A percentile compares a stretch with the other conserved stretches of the same genome.
Conservation (phyloP, 2,888 invertebrate species). For the Drosophila helvetica region DNA sequence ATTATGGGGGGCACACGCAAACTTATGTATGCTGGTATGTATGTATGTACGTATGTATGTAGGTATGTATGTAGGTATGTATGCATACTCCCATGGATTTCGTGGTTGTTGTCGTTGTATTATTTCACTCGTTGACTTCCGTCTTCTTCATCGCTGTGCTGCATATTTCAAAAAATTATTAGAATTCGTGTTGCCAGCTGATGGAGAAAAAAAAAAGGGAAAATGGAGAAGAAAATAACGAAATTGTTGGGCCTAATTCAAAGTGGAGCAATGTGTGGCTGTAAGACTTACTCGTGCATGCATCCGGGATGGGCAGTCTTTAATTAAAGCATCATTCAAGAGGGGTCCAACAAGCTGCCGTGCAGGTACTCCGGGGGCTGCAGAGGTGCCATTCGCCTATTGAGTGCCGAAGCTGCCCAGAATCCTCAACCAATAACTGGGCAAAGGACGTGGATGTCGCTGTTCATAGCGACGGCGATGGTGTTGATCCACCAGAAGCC, state of each 20-base stretch:
- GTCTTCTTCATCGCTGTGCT: conserved; percentile 54
- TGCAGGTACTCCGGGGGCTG: no score
- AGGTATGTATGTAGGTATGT: no score
- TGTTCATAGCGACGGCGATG: no score
- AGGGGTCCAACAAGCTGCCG: no score
- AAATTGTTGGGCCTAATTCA: conserved; percentile 51
- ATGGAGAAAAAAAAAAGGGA: not conserved
- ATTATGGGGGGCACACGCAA: no score
- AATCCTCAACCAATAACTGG: no score
- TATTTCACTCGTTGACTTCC: conserved; percentile 68
- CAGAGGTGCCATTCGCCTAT: no score
- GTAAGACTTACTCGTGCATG: not conserved
- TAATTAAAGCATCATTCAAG: not conserved
- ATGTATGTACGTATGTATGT: no score
- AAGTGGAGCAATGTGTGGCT: conserved; percentile 49
- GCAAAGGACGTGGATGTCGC: no score
- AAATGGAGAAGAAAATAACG: conserved; percentile 4
- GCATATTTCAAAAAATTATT: conserved; percentile 71
- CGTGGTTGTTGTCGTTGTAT: conserved; percentile 44
- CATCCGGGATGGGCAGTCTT: not conserved
- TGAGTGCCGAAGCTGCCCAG: no score
- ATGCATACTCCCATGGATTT: not conserved
- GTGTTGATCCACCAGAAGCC: no score
- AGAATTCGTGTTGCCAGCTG: conserved; percentile 53
- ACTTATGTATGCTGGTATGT: no score